Percentiles rank a stretch among this genome's conserved stretches.
Conservation (phyloP, 2,113 vertebrate species). For the Cichladusa arquata region DNA sequence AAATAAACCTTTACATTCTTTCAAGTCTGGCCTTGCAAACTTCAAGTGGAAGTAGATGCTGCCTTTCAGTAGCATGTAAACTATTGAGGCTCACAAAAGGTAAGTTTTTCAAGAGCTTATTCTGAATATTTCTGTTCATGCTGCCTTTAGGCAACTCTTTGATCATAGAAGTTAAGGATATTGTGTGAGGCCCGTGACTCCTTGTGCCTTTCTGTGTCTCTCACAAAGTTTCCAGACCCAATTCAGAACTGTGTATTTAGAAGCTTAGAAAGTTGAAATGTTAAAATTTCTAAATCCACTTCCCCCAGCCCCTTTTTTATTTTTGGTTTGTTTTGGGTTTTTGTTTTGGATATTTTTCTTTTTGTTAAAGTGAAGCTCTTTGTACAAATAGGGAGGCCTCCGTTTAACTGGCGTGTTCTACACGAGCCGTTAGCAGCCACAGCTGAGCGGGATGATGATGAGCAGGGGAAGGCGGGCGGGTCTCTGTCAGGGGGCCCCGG, state of each 20-base stretch:
- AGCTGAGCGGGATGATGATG: background rate
- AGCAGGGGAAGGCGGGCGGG: fast-evolving
- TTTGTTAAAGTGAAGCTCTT: background rate
- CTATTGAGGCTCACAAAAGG: background rate
- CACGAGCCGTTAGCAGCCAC: fast-evolving
- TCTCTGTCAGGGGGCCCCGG: background rate
- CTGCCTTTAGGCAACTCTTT: background rate
- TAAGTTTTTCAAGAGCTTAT: background rate
- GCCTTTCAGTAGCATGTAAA: background rate
- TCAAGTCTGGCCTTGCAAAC: background rate
- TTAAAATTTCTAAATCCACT: background rate
- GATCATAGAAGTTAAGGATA: background rate
- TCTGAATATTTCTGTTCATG: background rate
- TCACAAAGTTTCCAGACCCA: background rate
- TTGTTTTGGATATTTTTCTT: too few relatives aligned
- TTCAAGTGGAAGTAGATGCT: background rate
- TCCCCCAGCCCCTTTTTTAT: too few relatives aligned
- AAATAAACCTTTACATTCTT: background rate
- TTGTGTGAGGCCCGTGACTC: background rate
- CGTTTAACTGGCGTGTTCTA: fast-evolving
- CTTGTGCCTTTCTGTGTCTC: background rate
- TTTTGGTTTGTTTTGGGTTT: background rate
- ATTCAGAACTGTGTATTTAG: background rate
- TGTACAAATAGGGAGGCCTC: background rate
- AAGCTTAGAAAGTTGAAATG: background rate